A percentile compares a stretch with the other conserved stretches of the same genome.
These are phyloP conservation scores for Halcyon badia DNA, from an alignment of 2,797 vertebrate species.

Conservation along the genomic window DNA sequence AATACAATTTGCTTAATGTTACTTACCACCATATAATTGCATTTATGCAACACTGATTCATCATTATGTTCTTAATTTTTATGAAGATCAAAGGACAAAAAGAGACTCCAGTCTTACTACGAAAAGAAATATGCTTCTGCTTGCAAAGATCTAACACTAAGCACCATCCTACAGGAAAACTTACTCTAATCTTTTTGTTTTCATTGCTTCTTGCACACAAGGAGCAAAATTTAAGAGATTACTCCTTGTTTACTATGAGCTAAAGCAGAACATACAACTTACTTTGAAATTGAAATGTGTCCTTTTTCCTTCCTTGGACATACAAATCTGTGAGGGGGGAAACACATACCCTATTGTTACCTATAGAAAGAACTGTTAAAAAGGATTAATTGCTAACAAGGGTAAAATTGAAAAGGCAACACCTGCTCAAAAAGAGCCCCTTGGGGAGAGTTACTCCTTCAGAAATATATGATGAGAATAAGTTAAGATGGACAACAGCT, in stretches of 20 bases:
- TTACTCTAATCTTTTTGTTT: neutral
- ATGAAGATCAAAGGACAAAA: neutral
- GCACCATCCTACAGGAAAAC: neutral
- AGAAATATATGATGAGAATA: constrained; percentile 11
- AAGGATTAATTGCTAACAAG: neutral
- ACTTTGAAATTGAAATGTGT: neutral
- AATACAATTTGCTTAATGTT: neutral
- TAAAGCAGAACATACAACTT: neutral
- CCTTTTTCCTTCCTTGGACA: neutral
- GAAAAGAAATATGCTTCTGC: neutral
- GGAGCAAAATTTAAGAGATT: neutral
- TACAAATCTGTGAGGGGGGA: neutral
- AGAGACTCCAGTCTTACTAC: neutral
- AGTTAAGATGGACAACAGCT: neutral
- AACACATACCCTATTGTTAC: neutral
- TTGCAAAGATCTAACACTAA: neutral
- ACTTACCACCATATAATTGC: neutral
- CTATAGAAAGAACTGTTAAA: neutral
- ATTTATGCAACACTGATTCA: constrained; percentile 4
- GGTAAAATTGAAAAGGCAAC: constrained; percentile 38
- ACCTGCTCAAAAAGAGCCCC: neutral
- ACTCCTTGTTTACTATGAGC: neutral
- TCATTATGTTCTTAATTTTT: neutral
- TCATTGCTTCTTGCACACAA: neutral
- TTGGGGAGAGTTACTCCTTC: neutral